Percentiles rank a stretch among this genome's conserved stretches.
phyloP scores from a whole-genome alignment of 2,797 vertebrate genomes.

The Delichon dasypus region DNA sequence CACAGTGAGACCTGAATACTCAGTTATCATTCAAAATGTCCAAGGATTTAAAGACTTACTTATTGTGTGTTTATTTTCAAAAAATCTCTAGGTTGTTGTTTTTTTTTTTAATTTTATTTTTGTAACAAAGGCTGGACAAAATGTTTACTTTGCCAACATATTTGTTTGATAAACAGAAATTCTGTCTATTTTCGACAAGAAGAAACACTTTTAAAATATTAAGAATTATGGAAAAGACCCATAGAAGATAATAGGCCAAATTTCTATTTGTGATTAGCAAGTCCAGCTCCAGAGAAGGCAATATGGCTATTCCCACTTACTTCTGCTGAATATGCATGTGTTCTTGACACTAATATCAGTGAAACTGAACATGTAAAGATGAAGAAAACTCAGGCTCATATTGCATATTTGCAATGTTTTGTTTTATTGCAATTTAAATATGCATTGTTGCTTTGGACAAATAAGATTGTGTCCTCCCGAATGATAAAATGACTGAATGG shows the following conservation, averaged over 20 bases:
- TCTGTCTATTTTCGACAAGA: not conserved
- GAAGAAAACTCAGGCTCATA: not conserved
- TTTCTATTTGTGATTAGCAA: not conserved
- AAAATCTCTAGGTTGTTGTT: not conserved
- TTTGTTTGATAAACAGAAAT: not conserved
- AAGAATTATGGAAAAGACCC: not conserved
- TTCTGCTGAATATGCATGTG: not conserved
- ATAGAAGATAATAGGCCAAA: not conserved
- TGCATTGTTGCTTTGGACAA: not conserved
- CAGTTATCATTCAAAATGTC: not conserved
- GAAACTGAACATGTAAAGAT: not conserved
- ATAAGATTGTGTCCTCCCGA: not conserved
- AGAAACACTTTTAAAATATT: not conserved
- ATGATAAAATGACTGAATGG: not conserved
- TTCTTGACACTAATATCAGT: not conserved
- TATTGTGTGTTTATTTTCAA: not conserved
- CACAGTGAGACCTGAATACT: not conserved
- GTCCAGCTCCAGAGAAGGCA: not conserved
- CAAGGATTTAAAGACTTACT: not conserved
- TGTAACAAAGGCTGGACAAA: not conserved
- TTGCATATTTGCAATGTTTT: not conserved
- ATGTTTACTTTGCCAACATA: not conserved
- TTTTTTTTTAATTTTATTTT: not conserved
- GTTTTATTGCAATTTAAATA: not conserved
- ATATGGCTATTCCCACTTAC: not conserved